Evolutionary conservation across 2,113 vertebrate species (phyloP), one percentile per base, ranked within the genome.

Genomic region (Phylloscopus trochiloides): DNA sequence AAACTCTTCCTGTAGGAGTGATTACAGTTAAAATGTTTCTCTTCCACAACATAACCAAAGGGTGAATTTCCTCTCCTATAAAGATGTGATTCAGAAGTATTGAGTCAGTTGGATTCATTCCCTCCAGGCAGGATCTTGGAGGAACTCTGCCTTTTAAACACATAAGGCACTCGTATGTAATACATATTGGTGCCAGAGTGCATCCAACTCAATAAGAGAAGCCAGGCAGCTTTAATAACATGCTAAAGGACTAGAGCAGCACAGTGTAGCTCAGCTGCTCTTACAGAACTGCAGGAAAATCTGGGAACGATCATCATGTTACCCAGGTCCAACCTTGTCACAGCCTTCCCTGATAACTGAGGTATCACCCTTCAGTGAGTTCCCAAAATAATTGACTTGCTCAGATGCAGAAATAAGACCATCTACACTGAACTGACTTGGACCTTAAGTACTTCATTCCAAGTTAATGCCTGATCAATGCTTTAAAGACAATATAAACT

Each of bases 91-190:
- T 94, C 82, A 19, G 9, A 82, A 83, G 61, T 25, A 80, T 42
- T 51, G 73, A 93, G 77, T 81, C 90, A 67, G 43, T 58, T 90
- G 90, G 61, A 87, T 66, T 92, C 40, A 32, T 73, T 78, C 65
- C 87, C 77, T 59, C 65, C 5, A 9, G 73, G 84, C 92, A 91
- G 73, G 59, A 86, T 78, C 77, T 77, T 71, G 87, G 52, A 86
- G 43, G 51, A 92, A 6, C 89, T 89, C 68, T 86, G 80, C 80
- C 90, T 94, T 76, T 91, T 84, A 84, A 83, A 34, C 32, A 89
- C 51, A 38, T 47, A 77, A 80, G 76, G 68, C 79, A 26, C 80
- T 74, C 9, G 4, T 18, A 54, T 0, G 0, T 58, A 19, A 89
- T 63, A 28, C 51, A 58, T 31, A 58, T 21, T 58, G 87, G 67